Conservation (phyloP, 2,888 invertebrate genomes). For the Cosmia trapezina region DNA sequence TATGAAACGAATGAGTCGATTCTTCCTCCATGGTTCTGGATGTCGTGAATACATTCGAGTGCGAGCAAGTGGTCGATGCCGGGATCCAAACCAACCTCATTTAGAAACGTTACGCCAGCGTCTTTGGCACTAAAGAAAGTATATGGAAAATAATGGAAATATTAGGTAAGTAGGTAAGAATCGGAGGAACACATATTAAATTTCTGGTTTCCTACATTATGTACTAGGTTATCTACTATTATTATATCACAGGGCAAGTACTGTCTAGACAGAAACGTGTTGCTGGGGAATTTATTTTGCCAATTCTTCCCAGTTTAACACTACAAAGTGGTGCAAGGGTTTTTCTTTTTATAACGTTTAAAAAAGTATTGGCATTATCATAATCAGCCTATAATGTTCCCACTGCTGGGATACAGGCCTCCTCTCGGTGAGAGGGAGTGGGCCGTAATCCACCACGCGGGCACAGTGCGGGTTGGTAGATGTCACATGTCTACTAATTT, state of each 20-base stretch:
- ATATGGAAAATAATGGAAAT: background rate
- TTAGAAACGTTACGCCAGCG: slow-evolving; percentile 97
- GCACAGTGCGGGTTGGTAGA: too few species aligned
- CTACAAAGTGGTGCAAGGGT: too few species aligned
- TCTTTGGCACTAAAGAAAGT: slow-evolving; percentile 93
- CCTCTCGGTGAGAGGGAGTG: too few species aligned
- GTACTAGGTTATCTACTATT: background rate
- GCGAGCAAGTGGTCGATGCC: slow-evolving; percentile 99
- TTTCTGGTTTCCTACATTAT: background rate
- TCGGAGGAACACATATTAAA: background rate
- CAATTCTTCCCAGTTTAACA: background rate
- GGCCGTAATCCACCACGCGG: too few species aligned
- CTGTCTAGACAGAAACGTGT: background rate
- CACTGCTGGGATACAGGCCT: too few species aligned
- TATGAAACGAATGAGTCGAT: slow-evolving; percentile 98
- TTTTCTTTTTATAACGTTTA: background rate
- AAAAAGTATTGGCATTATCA: background rate
- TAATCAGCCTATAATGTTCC: too few species aligned
- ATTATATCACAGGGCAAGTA: background rate
- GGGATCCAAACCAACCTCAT: slow-evolving; percentile 99
- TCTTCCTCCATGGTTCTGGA: slow-evolving; percentile 96
- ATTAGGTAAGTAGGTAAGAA: background rate
- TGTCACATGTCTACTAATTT: too few species aligned
- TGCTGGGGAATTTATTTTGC: background rate
- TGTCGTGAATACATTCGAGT: slow-evolving; percentile 98